phyloP scores from a whole-genome alignment of 2,888 invertebrate species.

The Parascotia fuliginaria region DNA sequence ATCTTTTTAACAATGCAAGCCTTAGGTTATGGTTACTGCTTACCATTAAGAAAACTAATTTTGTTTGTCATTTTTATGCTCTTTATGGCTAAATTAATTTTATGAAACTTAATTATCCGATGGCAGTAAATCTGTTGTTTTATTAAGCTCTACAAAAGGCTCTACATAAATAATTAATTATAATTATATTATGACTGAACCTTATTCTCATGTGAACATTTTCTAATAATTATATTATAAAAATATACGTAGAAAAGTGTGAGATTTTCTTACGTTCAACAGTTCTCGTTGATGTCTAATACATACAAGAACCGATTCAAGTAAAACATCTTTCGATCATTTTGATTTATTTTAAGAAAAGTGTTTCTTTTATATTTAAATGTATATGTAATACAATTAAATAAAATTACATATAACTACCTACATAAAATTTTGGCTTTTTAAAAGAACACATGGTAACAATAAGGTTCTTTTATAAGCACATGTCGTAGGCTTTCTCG shows the following conservation, averaged over 20 bases:
- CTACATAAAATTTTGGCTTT: conserved; percentile 22
- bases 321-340: too few relatives aligned
- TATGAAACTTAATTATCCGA: too few relatives aligned
- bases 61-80: too few relatives aligned
- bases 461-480: conserved; percentile 45
- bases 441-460: conserved; percentile 39
- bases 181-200: neutral
- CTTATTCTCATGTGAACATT: neutral
- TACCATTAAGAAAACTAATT: too few relatives aligned
- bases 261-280: neutral
- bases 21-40: too few relatives aligned
- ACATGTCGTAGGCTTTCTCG: conserved; percentile 53
- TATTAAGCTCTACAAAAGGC: neutral
- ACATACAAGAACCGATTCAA: conserved; percentile 13
- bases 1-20: too few relatives aligned
- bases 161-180: neutral
- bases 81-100: too few relatives aligned
- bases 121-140: too few relatives aligned
- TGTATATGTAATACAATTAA: neutral
- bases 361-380: neutral
- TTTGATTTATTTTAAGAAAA: neutral
- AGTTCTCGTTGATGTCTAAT: conserved; percentile 43
- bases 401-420: conserved; percentile 14
- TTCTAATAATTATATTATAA: neutral
- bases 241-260: neutral